These are phyloP conservation scores for Muschampia plurimacula DNA, from an alignment of 2,888 invertebrate genomes.

Conservation along the genomic window DNA sequence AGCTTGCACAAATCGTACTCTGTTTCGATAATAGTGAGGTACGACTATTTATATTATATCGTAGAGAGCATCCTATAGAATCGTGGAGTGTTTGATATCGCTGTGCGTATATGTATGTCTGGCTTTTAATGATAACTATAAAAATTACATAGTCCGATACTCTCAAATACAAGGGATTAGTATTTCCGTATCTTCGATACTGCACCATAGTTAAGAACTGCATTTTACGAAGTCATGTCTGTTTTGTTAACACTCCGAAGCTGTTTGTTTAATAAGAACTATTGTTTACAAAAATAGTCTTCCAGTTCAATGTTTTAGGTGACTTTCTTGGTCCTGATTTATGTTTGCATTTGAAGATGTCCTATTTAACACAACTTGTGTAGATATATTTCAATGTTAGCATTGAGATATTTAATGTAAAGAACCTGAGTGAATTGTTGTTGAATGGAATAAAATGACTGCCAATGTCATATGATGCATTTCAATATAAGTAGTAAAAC, in stretches of 20 bases:
- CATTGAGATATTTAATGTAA: constrained; percentile 20
- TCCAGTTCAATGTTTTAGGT: constrained; percentile 70
- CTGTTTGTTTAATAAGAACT: constrained; percentile 45
- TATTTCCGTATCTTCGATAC: constrained; percentile 61
- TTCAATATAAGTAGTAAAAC: constrained; percentile 57
- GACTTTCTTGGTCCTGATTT: constrained; percentile 53
- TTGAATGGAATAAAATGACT: constrained; percentile 44
- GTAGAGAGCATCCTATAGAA: constrained; percentile 78
- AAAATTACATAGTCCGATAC: constrained; percentile 61
- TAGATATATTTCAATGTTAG: neutral
- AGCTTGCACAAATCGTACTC: constrained; percentile 81
- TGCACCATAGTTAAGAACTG: constrained; percentile 66
- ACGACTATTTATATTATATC: constrained; percentile 64
- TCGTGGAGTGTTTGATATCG: constrained; percentile 76
- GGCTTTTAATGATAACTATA: constrained; percentile 74
- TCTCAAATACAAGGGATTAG: constrained; percentile 77
- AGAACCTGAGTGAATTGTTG: constrained; percentile 39
- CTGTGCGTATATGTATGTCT: constrained; percentile 76
- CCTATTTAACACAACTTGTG: constrained; percentile 41
- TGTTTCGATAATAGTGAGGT: constrained; percentile 68
- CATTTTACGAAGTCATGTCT: constrained; percentile 46
- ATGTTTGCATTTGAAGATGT: constrained; percentile 60
- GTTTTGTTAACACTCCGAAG: constrained; percentile 27
- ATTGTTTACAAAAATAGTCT: constrained; percentile 65
- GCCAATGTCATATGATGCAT: constrained; percentile 46